phyloP scores from a whole-genome alignment of 2,113 vertebrate species.

The Mustelus asterias region DNA sequence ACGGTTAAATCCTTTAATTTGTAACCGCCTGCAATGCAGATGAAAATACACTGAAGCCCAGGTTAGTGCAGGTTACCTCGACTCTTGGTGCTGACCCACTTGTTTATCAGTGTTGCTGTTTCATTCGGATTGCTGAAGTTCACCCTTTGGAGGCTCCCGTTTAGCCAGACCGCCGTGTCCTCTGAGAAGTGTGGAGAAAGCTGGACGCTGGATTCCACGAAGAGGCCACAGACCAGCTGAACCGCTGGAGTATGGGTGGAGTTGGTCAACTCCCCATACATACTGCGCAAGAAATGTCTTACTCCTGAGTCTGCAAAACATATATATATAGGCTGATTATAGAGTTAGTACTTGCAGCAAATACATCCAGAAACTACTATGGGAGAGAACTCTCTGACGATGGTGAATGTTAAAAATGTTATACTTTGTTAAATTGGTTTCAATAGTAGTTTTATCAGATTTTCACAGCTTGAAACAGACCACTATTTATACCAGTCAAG shows the following conservation, averaged over 20 bases:
- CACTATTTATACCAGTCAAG: background rate
- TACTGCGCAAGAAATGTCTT: constrained; percentile 53
- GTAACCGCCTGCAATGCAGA: background rate
- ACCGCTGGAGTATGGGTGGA: constrained; percentile 51
- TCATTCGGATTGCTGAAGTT: constrained; percentile 57
- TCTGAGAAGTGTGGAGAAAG: constrained; percentile 60
- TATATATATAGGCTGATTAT: constrained; percentile 38
- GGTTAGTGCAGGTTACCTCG: constrained; percentile 47
- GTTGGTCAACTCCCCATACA: constrained; percentile 47
- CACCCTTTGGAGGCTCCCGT: constrained; percentile 61
- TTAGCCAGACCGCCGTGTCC: constrained; percentile 56
- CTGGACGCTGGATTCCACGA: constrained; percentile 52
- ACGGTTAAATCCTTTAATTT: background rate
- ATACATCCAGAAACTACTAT: background rate
- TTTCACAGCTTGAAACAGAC: background rate
- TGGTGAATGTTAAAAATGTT: background rate
- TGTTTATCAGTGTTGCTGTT: constrained; percentile 44
- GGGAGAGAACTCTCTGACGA: too few species aligned
- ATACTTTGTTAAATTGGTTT: background rate
- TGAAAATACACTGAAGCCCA: background rate
- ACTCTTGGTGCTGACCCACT: constrained; percentile 42
- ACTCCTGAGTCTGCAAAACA: constrained; percentile 56
- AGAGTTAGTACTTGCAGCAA: background rate
- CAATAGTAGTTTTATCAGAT: background rate
- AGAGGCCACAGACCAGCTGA: constrained; percentile 66